Evolutionary conservation across 2,888 invertebrate genomes (phyloP).

Genomic region (Phragmatobia fuliginosa): DNA sequence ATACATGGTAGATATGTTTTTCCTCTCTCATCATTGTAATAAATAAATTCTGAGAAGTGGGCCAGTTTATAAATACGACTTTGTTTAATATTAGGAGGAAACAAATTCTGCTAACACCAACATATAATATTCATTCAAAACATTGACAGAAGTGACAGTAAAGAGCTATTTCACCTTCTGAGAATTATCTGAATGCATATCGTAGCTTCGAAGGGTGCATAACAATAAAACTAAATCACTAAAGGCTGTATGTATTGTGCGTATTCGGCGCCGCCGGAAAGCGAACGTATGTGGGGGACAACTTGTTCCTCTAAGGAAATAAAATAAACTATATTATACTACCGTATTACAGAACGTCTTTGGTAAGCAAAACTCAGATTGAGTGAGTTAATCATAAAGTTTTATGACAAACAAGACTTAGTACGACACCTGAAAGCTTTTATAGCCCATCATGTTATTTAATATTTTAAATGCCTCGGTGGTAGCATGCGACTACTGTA

Average conservation of each 20-base stretch:
- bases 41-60: too few relatives aligned
- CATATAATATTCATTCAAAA: background rate
- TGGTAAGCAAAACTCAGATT: constrained; percentile 49
- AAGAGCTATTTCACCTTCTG: constrained; percentile 60
- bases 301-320: constrained; percentile 77
- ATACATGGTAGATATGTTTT: background rate
- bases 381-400: constrained; percentile 50
- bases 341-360: constrained; percentile 50
- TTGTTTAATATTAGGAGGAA: background rate
- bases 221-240: constrained; percentile 86
- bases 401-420: constrained; percentile 33
- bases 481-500: too few relatives aligned
- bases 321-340: constrained; percentile 73
- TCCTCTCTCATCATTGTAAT: background rate
- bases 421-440: constrained; percentile 19
- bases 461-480: too few relatives aligned
- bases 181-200: constrained; percentile 69
- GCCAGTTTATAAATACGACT: background rate
- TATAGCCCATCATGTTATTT: background rate
- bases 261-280: constrained; percentile 84
- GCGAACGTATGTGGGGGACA: constrained; percentile 80
- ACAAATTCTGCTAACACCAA: background rate
- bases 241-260: constrained; percentile 78
- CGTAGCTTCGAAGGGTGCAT: constrained; percentile 77
- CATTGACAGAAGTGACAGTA: constrained; percentile 26